A percentile compares a stretch with the other conserved stretches of the same genome.
Conservation (phyloP, 2,113 vertebrate genomes). For the Mesembrinibis cayennensis region DNA sequence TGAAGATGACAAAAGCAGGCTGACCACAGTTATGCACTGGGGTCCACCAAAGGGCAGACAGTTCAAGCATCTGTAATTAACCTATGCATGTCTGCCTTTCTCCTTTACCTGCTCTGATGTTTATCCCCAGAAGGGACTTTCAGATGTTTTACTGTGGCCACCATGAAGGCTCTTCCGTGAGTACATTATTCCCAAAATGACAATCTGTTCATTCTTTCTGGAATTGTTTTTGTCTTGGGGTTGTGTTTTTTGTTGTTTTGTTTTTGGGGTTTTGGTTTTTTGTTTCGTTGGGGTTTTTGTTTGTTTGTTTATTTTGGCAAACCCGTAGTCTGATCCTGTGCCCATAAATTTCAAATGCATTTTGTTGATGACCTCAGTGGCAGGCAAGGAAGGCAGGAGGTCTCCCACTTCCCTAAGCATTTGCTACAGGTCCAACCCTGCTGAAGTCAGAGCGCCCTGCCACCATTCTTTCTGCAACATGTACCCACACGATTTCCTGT, state of each 20-base stretch:
- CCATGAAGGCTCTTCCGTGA: background rate
- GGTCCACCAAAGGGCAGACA: background rate
- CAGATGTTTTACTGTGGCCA: background rate
- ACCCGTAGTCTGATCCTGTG: background rate
- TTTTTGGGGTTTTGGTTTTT: too few species aligned
- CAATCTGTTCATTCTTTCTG: background rate
- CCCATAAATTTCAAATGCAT: background rate
- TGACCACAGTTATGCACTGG: background rate
- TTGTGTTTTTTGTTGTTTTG: background rate
- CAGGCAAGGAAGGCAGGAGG: background rate
- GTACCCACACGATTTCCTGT: fast-evolving
- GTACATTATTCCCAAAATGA: background rate
- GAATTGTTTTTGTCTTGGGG: background rate
- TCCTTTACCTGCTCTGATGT: background rate
- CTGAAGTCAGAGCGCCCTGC: background rate
- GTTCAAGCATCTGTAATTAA: background rate
- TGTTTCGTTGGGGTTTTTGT: too few species aligned
- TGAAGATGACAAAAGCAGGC: background rate
- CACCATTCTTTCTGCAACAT: background rate
- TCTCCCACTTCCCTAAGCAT: background rate
- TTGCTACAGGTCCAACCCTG: background rate
- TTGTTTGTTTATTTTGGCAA: background rate
- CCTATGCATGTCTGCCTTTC: background rate
- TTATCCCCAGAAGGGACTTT: background rate
- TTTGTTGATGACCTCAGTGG: background rate